A percentile compares a stretch with the other conserved stretches of the same genome.
Conservation (phyloP, 2,888 invertebrate genomes). For the Napeogenes inachia region DNA sequence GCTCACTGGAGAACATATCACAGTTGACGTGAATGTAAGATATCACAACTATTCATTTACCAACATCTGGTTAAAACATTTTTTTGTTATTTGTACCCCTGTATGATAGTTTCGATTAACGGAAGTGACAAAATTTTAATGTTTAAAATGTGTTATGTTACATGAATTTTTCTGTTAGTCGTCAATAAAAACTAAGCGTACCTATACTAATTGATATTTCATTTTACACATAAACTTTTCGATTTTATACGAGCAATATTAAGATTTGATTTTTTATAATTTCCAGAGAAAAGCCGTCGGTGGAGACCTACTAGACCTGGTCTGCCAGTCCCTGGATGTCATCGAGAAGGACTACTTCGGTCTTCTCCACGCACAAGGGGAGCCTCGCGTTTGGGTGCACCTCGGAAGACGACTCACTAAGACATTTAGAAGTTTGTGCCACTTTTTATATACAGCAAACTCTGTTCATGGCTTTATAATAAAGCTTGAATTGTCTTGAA, state of each 20-base stretch:
- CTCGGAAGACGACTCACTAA: slow-evolving; percentile 91
- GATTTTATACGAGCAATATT: too few species aligned
- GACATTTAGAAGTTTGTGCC: slow-evolving; percentile 88
- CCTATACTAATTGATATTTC: too few species aligned
- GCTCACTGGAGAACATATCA: slow-evolving; percentile 88
- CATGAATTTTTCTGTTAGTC: slow-evolving; percentile 1
- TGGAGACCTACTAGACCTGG: slow-evolving; percentile 88
- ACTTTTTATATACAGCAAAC: background rate
- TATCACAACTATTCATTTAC: background rate
- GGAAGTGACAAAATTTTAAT: too few species aligned
- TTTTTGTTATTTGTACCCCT: too few species aligned
- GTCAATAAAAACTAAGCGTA: too few species aligned
- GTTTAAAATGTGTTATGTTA: background rate
- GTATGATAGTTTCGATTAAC: too few species aligned
- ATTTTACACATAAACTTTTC: too few species aligned
- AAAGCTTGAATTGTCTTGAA: too few species aligned
- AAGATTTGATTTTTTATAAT: too few species aligned
- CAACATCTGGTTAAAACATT: too few species aligned
- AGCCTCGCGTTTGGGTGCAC: slow-evolving; percentile 92
- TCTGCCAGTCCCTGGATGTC: slow-evolving; percentile 92
- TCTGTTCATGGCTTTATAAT: too few species aligned
- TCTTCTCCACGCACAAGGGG: slow-evolving; percentile 88
- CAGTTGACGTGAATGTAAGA: slow-evolving; percentile 83
- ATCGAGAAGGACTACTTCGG: slow-evolving; percentile 97
- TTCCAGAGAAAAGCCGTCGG: slow-evolving; percentile 92